Conservation (phyloP, 2,888 invertebrate genomes). For the Microctonus aethiopoides region DNA sequence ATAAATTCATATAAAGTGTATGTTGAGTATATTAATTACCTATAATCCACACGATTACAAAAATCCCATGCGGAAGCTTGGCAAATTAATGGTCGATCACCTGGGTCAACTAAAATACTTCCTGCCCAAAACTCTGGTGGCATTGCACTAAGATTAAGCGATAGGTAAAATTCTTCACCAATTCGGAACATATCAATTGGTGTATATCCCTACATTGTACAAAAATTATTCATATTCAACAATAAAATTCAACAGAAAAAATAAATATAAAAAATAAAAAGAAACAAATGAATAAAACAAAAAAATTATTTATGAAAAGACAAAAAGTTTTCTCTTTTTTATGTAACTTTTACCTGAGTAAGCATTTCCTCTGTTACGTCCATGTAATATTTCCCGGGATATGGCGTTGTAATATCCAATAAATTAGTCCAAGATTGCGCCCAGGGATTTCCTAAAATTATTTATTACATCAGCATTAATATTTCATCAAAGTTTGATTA, state of each 20-base stretch:
- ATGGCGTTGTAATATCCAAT: conserved; percentile 83
- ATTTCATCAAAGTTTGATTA: neutral
- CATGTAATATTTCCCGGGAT: conserved; percentile 83
- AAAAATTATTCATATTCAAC: conserved; percentile 22
- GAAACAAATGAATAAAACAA: neutral
- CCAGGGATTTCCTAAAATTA: conserved; percentile 83
- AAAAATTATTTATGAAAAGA: neutral
- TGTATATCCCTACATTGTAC: conserved; percentile 77
- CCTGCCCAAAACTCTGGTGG: conserved; percentile 90
- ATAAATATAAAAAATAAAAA: neutral
- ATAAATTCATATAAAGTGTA: neutral
- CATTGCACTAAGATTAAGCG: conserved; percentile 87
- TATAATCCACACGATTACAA: conserved; percentile 87
- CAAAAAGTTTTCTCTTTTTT: neutral
- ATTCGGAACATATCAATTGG: conserved; percentile 85
- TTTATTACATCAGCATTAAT: conserved; percentile 12
- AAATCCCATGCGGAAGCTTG: conserved; percentile 96
- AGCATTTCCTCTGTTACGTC: conserved; percentile 88
- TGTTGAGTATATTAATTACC: conserved; percentile 68
- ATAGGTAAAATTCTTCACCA: conserved; percentile 92
- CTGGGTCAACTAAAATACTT: conserved; percentile 84
- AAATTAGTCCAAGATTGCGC: conserved; percentile 88
- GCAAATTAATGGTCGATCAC: conserved; percentile 82
- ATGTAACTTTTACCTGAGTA: conserved; percentile 71
- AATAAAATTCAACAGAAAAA: too few species aligned